phyloP scores from a whole-genome alignment of 2,888 invertebrate species.

The Apantesis nais region DNA sequence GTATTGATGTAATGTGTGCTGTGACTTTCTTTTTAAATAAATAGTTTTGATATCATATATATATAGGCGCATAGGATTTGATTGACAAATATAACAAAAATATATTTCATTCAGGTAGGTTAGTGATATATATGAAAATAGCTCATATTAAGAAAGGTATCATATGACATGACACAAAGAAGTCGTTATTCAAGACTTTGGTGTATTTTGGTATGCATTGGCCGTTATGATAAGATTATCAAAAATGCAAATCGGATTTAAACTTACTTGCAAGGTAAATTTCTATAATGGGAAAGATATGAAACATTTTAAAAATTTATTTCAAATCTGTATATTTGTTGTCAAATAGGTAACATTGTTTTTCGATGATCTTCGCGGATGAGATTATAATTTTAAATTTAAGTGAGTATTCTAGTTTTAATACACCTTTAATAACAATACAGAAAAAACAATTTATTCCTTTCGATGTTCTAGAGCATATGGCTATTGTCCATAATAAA shows the following conservation, averaged over 20 bases:
- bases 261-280: neutral
- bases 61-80: neutral
- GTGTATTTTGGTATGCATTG: slow-evolving; percentile 38
- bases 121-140: slow-evolving; percentile 34
- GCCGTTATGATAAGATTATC: neutral
- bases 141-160: slow-evolving; percentile 16
- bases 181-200: slow-evolving; percentile 41
- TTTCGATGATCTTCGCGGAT: no score
- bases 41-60: neutral
- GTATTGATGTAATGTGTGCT: no score
- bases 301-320: neutral
- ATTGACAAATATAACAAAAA: slow-evolving; percentile 14
- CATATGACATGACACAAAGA: slow-evolving; percentile 20
- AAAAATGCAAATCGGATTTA: neutral
- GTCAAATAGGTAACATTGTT: no score
- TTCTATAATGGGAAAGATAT: neutral
- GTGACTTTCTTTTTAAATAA: no score
- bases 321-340: neutral
- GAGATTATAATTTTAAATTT: no score
- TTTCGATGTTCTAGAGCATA: neutral
- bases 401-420: neutral
- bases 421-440: neutral
- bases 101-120: slow-evolving; percentile 20
- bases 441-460: neutral
- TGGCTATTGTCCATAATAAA: neutral